phyloP scores from a whole-genome alignment of 2,797 vertebrate species.

The Hypotaenidia okinawae region DNA sequence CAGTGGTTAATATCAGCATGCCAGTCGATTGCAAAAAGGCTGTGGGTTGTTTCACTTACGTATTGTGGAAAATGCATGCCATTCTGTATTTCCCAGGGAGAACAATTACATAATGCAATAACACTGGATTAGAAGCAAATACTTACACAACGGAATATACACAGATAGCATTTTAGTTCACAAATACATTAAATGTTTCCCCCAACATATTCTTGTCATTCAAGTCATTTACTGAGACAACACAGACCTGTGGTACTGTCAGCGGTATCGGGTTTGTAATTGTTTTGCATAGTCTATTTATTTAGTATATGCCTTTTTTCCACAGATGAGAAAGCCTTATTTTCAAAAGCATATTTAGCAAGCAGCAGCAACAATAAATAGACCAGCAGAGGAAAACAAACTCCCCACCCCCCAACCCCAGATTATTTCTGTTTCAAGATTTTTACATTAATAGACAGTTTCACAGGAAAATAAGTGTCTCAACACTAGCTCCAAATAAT shows the following conservation, averaged over 20 bases:
- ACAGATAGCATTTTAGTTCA: slow-evolving; percentile 83
- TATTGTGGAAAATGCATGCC: slow-evolving; percentile 93
- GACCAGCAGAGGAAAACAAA: slow-evolving; percentile 30
- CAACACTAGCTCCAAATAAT: slow-evolving; percentile 59
- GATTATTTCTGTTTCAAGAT: neutral
- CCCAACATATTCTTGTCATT: slow-evolving; percentile 63
- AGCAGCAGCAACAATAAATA: slow-evolving; percentile 63
- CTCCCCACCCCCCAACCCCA: too few relatives aligned
- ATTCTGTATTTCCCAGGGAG: slow-evolving; percentile 88
- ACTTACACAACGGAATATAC: slow-evolving; percentile 82
- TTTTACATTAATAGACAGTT: neutral
- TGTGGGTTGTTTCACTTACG: slow-evolving; percentile 87
- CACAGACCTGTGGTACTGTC: slow-evolving; percentile 51
- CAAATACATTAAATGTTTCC: slow-evolving; percentile 71
- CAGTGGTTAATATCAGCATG: slow-evolving; percentile 87
- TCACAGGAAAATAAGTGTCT: slow-evolving; percentile 52
- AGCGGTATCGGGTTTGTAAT: neutral
- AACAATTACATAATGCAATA: slow-evolving; percentile 90
- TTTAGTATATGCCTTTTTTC: slow-evolving; percentile 61
- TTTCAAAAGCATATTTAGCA: slow-evolving; percentile 63
- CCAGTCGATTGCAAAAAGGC: slow-evolving; percentile 83
- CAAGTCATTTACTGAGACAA: slow-evolving; percentile 66
- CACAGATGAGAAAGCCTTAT: slow-evolving; percentile 1
- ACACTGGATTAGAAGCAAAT: slow-evolving; percentile 87
- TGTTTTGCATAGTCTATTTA: slow-evolving; percentile 18